Conservation (phyloP, 2,888 invertebrate genomes). For the Idaea dimidiata region DNA sequence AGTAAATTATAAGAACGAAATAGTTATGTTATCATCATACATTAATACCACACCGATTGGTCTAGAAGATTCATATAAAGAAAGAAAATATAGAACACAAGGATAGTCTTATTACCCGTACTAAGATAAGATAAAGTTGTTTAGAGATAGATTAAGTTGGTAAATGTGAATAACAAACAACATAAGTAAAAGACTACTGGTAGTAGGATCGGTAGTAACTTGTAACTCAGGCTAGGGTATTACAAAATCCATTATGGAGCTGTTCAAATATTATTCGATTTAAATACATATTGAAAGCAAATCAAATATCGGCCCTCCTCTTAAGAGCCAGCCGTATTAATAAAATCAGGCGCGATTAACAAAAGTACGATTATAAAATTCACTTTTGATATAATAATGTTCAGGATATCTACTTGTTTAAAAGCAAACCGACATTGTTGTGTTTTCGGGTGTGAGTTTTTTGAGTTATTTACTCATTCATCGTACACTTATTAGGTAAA, state of each 20-base stretch:
- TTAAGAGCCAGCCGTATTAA: background rate
- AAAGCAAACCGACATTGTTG: constrained; percentile 7
- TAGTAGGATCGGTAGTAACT: background rate
- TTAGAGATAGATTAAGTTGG: background rate
- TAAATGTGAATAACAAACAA: background rate
- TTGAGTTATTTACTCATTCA: constrained; percentile 4
- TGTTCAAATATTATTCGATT: background rate
- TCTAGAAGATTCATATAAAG: too few relatives aligned
- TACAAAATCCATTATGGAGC: background rate
- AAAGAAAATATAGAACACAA: background rate
- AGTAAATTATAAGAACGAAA: too few relatives aligned
- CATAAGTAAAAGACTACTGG: background rate
- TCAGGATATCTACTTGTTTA: constrained; percentile 9
- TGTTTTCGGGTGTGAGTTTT: constrained; percentile 15
- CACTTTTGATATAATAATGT: background rate
- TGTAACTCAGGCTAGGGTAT: background rate
- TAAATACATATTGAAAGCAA: background rate
- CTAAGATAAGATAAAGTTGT: background rate
- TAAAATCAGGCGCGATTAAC: background rate
- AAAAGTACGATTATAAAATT: background rate
- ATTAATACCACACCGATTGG: too few relatives aligned
- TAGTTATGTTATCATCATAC: too few relatives aligned
- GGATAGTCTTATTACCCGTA: background rate
- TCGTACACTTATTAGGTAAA: constrained; percentile 17
- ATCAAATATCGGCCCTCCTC: background rate